A percentile compares a stretch with the other conserved stretches of the same genome.
Conservation (phyloP, 2,888 invertebrate species). For the Tanaodytes sp. region DNA sequence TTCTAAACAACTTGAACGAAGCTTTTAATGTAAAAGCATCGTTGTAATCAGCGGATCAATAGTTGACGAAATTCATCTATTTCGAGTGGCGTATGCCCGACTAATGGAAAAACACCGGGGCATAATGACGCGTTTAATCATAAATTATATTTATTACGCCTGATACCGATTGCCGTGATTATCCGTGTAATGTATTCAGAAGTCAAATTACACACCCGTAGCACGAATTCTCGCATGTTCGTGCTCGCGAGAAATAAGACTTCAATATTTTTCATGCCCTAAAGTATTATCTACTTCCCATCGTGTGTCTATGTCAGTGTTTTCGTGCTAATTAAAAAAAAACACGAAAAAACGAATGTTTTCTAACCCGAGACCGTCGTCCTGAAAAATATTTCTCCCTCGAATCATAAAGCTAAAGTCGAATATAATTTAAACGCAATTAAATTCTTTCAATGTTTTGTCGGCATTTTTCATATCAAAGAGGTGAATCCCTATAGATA, state of each 20-base stretch:
- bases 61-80: slow-evolving; percentile 8
- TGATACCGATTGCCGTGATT: slow-evolving; percentile 51
- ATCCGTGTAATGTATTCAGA: slow-evolving; percentile 51
- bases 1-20: too few species aligned
- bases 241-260: slow-evolving; percentile 52
- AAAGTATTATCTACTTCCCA: slow-evolving; percentile 49
- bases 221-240: slow-evolving; percentile 54
- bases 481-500: too few species aligned
- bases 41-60: slow-evolving; percentile 4
- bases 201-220: slow-evolving; percentile 49
- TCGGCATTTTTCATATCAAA: too few species aligned
- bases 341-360: neutral
- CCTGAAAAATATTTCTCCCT: too few species aligned
- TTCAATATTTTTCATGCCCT: slow-evolving; percentile 44
- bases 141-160: slow-evolving; percentile 47
- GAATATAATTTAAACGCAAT: too few species aligned
- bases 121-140: slow-evolving; percentile 31
- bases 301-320: slow-evolving; percentile 30
- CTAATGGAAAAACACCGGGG: slow-evolving; percentile 1
- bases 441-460: too few species aligned
- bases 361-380: too few species aligned
- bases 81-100: slow-evolving; percentile 12
- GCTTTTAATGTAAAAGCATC: too few species aligned
- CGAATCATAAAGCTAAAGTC: too few species aligned
- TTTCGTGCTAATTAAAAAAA: neutral